These are phyloP conservation scores for Macrosteles quadrilineatus DNA, from an alignment of 1,140 invertebrate genomes.

Conservation along the genomic window DNA sequence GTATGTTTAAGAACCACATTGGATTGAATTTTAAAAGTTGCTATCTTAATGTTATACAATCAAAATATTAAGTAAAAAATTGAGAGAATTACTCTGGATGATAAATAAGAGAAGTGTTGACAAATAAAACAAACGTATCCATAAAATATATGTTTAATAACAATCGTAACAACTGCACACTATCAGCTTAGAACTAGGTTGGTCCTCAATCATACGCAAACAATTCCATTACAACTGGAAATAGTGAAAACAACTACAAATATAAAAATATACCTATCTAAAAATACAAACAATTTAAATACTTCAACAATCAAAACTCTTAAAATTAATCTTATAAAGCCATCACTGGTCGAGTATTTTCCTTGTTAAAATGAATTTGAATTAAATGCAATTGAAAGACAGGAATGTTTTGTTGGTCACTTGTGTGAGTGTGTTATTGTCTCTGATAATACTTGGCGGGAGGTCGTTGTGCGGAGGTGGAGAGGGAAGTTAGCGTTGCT, in stretches of 20 bases:
- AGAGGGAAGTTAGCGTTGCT: slow-evolving; percentile 44
- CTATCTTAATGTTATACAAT: too few species aligned
- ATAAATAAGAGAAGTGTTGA: too few species aligned
- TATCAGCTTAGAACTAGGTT: slow-evolving; percentile 18
- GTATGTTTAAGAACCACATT: too few species aligned
- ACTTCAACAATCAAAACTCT: slow-evolving; percentile 24
- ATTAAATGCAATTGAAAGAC: slow-evolving; percentile 9
- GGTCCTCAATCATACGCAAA: slow-evolving; percentile 3
- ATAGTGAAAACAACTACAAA: slow-evolving; percentile 26
- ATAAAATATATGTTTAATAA: slow-evolving; percentile 23
- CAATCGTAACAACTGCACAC: neutral
- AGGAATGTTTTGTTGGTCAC: neutral
- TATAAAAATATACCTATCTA: slow-evolving; percentile 27
- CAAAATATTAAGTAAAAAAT: too few species aligned
- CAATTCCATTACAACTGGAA: slow-evolving; percentile 25
- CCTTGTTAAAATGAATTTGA: too few species aligned
- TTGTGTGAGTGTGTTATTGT: neutral
- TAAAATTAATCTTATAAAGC: neutral
- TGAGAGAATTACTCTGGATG: too few species aligned
- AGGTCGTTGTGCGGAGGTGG: slow-evolving; percentile 55
- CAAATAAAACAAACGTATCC: too few species aligned
- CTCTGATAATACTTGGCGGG: slow-evolving; percentile 14
- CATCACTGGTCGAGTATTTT: too few species aligned
- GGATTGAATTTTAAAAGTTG: too few species aligned
- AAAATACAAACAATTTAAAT: slow-evolving; percentile 31